Conservation (phyloP, 2,888 invertebrate genomes). For the Endotricha flammealis region DNA sequence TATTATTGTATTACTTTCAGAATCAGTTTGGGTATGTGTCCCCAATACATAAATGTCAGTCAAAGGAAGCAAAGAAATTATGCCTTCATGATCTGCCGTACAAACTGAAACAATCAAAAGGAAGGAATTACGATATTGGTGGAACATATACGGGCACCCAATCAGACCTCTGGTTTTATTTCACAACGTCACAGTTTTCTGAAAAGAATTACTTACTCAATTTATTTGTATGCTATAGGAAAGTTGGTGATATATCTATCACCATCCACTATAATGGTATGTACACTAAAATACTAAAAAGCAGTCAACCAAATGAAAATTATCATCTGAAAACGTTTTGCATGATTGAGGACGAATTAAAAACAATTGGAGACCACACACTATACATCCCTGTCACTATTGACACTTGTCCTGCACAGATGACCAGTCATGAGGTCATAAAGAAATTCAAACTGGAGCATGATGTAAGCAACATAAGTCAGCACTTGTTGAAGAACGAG, state of each 20-base stretch:
- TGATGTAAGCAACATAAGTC: conserved; percentile 38
- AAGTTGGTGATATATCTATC: conserved; percentile 38
- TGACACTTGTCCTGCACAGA: conserved; percentile 30
- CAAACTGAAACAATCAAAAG: conserved; percentile 30
- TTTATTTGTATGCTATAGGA: conserved; percentile 52
- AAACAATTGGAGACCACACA: conserved; percentile 23
- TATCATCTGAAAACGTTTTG: conserved; percentile 48
- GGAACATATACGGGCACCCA: conserved; percentile 43
- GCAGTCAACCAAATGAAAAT: conserved; percentile 36
- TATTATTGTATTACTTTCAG: conserved; percentile 5
- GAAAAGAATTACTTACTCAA: conserved; percentile 46
- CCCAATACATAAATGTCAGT: conserved; percentile 38
- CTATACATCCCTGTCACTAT: conserved; percentile 49
- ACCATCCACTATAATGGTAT: conserved; percentile 32
- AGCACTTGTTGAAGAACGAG: conserved; percentile 34
- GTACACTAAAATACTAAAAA: conserved; percentile 28
- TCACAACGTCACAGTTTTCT: conserved; percentile 40
- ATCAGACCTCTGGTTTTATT: conserved; percentile 61
- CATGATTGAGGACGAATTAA: conserved; percentile 32
- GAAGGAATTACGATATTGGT: conserved; percentile 50
- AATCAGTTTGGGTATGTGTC: conserved; percentile 29
- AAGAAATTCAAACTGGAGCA: conserved; percentile 48
- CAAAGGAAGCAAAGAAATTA: conserved; percentile 38
- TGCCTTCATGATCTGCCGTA: conserved; percentile 38
- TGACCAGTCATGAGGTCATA: conserved; percentile 34